Percentiles rank a stretch among this genome's conserved stretches.
Evolutionary conservation across 2,797 vertebrate species (phyloP).

Genomic region (Carcharodon carcharias): DNA sequence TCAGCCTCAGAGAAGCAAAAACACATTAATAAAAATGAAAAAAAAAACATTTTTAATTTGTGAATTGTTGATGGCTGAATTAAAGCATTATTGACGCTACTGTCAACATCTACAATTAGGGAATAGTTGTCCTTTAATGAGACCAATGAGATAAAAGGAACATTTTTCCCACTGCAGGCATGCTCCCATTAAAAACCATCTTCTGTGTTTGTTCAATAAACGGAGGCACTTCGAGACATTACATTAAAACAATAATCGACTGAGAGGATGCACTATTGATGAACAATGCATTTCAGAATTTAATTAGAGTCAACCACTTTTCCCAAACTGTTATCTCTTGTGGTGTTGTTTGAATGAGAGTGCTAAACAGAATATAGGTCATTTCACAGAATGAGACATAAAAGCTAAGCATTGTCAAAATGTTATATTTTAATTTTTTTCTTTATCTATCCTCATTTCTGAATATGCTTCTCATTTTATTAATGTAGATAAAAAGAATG

Average conservation of each 20-base stretch:
- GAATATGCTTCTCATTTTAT: not conserved
- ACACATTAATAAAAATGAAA: not conserved
- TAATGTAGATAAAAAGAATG: not conserved
- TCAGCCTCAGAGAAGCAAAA: not conserved
- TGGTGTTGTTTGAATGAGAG: not conserved
- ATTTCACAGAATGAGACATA: not conserved
- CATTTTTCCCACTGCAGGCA: not conserved
- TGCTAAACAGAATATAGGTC: constrained; percentile 12
- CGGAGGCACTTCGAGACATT: constrained; percentile 33
- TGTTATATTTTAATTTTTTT: not conserved
- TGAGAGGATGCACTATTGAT: constrained; percentile 35
- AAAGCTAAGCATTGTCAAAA: not conserved
- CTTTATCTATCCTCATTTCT: not conserved
- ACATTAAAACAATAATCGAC: constrained; percentile 37
- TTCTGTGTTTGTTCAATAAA: constrained; percentile 36
- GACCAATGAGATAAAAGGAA: constrained; percentile 26
- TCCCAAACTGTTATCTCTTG: constrained; percentile 37
- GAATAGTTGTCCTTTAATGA: constrained; percentile 8
- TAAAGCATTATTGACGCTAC: not conserved
- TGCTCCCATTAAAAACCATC: constrained; percentile 32
- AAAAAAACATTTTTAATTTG: not conserved
- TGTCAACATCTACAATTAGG: not conserved
- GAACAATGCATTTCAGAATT: constrained; percentile 37
- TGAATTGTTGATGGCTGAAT: not conserved
- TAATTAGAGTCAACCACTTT: constrained; percentile 34